Evolutionary conservation across 2,797 vertebrate species (phyloP), one percentile per base, ranked within the genome.

Genomic region (Phalloptychus januarius): DNA sequence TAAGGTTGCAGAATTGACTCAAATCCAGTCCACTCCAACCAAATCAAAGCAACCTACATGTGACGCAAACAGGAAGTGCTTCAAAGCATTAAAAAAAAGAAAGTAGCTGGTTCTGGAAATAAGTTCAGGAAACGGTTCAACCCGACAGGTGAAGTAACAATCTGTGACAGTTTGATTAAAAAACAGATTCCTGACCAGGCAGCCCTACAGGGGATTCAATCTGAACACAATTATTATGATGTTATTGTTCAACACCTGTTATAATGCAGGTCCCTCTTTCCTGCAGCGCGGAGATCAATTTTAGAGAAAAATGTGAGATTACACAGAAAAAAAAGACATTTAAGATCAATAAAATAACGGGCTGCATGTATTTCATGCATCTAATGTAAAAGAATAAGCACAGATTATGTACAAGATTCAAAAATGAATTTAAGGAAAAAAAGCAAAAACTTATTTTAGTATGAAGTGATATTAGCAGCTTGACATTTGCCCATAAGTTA

Each of bases 161-260:
- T 31, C 75, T 65, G 3, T 81, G 92, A 93, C 91, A 90, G 79
- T 79, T 92, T 90, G 86, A 93, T 92, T 92, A 91, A 93, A 93
- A 83, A 78, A 83, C 77, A 18, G 5, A 77, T 80, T 76, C 75
- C 56, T 75, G 78, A 77, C 42, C 18, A 79, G 79, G 76, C 1
- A 45, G 76, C 63, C 42, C 79, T 74, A 71, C 75, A 40, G 38
- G 81, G 18, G 74, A 92, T 90, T 83, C 72, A 77, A 86, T 90
- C 82, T 87, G 77, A 69, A 72, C 79, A 44, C 77, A n/a, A 80
- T 88, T 90, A 91, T 88, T 83, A 81, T 71, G 56, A 72, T 83
- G 76, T 67, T 87, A 82, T 83, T 87, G 79, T 87, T 52, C 33
- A 52, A 72, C 71, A 52, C 76, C 67, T 25, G 77, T 13, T 12